A percentile compares a stretch with the other conserved stretches of the same genome.
Evolutionary conservation across 2,797 vertebrate genomes (phyloP).

Genomic region (Trichosurus vulpecula): DNA sequence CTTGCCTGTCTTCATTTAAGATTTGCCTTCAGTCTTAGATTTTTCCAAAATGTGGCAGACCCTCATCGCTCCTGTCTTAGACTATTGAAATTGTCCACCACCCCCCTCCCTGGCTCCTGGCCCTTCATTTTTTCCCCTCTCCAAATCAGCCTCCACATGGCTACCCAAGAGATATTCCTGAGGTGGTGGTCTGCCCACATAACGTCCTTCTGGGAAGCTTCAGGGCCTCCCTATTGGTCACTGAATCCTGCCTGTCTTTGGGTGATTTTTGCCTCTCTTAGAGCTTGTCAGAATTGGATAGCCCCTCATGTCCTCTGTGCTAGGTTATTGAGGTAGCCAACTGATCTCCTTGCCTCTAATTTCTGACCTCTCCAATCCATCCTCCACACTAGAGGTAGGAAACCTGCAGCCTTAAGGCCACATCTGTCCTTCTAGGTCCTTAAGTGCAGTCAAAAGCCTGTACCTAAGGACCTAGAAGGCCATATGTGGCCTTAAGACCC

Average conservation of each 20-base stretch:
- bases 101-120: too few relatives aligned
- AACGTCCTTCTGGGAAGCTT: neutral
- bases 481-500: too few relatives aligned
- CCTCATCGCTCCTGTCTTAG: too few relatives aligned
- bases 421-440: too few relatives aligned
- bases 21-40: neutral
- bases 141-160: neutral
- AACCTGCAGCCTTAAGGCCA: too few relatives aligned
- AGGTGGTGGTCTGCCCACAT: neutral
- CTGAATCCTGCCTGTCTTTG: too few relatives aligned
- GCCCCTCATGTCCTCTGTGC: neutral
- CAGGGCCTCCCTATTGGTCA: neutral
- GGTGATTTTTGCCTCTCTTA: neutral
- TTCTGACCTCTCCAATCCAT: neutral
- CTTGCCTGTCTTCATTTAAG: neutral
- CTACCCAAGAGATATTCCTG: neutral
- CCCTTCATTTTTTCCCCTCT: neutral
- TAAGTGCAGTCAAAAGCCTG: too few relatives aligned
- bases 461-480: too few relatives aligned
- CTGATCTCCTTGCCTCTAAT: neutral
- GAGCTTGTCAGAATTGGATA: neutral
- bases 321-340: neutral
- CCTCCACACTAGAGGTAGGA: neutral
- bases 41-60: conserved; percentile 75
- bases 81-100: neutral